A percentile compares a stretch with the other conserved stretches of the same genome.
These are phyloP conservation scores for Phasianus colchicus DNA, from an alignment of 2,113 vertebrate genomes.

Conservation along the genomic window DNA sequence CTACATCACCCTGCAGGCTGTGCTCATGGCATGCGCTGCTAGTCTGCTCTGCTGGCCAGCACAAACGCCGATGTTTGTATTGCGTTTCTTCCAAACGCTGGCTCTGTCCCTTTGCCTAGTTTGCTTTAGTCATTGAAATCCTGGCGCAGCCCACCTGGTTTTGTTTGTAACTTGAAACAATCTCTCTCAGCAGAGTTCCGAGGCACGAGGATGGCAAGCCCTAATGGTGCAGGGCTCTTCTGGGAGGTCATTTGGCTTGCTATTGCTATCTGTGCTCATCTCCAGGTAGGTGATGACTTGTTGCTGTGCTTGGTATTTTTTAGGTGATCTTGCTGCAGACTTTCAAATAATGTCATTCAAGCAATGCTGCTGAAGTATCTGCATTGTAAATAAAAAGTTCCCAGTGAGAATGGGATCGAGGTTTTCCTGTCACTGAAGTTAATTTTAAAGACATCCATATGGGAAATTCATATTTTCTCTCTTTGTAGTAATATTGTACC, in stretches of 20 bases:
- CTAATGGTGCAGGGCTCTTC: constrained; percentile 27
- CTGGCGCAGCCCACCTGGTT: constrained; percentile 20
- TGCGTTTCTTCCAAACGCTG: constrained; percentile 45
- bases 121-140: constrained; percentile 67
- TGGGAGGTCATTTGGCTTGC: constrained; percentile 73
- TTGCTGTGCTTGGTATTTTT: background rate
- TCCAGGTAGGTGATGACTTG: constrained; percentile 74
- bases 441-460: background rate
- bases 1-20: constrained; percentile 55
- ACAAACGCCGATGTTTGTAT: constrained; percentile 46
- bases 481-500: background rate
- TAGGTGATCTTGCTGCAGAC: background rate
- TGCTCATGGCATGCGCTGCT: constrained; percentile 27
- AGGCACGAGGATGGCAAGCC: constrained; percentile 51
- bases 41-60: constrained; percentile 46
- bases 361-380: background rate
- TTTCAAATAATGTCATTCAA: background rate
- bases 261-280: constrained; percentile 46
- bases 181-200: constrained; percentile 48
- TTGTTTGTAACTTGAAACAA: constrained; percentile 51
- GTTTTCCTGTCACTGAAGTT: background rate
- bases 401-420: background rate
- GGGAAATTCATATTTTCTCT: background rate
- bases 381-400: background rate
- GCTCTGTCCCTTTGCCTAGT: constrained; percentile 8